Evolutionary conservation across 2,888 invertebrate genomes (phyloP).

Genomic region (Nomada hirtipes): DNA sequence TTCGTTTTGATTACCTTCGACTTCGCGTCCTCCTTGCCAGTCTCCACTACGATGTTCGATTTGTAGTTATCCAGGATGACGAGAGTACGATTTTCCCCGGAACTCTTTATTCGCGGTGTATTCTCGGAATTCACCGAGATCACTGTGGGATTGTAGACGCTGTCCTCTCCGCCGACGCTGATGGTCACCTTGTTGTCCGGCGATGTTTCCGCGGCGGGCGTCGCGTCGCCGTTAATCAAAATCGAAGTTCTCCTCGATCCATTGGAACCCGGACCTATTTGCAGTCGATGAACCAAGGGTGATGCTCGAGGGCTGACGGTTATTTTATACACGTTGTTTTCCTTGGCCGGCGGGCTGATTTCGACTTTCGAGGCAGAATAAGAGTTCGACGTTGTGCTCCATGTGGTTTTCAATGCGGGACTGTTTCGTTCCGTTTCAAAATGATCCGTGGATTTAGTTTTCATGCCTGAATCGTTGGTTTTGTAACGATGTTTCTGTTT

Average conservation of each 20-base stretch:
- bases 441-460: background rate
- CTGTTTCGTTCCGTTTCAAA: constrained; percentile 16
- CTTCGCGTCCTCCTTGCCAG: constrained; percentile 45
- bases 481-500: constrained; percentile 72
- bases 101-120: constrained; percentile 74
- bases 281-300: constrained; percentile 81
- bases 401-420: constrained; percentile 25
- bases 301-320: constrained; percentile 79
- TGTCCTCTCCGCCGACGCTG: constrained; percentile 84
- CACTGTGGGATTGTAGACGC: constrained; percentile 82
- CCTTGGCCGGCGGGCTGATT: constrained; percentile 62
- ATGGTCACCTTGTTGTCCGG: constrained; percentile 84
- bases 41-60: constrained; percentile 81
- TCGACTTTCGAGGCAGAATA: constrained; percentile 71
- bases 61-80: constrained; percentile 82
- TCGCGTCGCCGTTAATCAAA: constrained; percentile 77
- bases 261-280: constrained; percentile 82
- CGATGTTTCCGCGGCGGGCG: constrained; percentile 50
- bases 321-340: constrained; percentile 81
- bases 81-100: constrained; percentile 80
- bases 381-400: constrained; percentile 45
- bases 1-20: background rate
- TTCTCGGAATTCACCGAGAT: constrained; percentile 79
- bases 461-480: constrained; percentile 50
- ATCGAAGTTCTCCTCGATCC: constrained; percentile 89